Percentiles rank a stretch among this genome's conserved stretches.
Evolutionary conservation across 92 coral and sea anemone genomes (phyloP).

Genomic region (Porites rus): DNA sequence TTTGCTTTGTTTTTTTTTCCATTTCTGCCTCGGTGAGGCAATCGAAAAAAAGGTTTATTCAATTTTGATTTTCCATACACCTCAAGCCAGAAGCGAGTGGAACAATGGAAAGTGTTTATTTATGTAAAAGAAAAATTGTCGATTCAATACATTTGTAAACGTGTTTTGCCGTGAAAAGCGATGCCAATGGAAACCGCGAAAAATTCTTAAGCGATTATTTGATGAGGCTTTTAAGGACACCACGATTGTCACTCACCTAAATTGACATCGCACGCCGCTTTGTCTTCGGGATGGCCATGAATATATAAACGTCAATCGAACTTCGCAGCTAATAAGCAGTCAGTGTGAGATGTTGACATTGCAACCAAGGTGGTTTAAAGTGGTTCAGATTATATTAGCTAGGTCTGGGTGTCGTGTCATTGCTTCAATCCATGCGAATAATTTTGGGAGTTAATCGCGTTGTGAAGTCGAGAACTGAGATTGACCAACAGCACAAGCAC

Average conservation of each 20-base stretch:
- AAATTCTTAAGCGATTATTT: constrained; percentile 49
- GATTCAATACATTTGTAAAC: constrained; percentile 29
- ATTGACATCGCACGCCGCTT: constrained; percentile 29
- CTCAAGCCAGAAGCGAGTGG: constrained; percentile 3
- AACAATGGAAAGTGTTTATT: constrained; percentile 15
- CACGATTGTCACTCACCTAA: constrained; percentile 20
- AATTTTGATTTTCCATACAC: constrained; percentile 24
- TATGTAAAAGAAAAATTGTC: constrained; percentile 31
- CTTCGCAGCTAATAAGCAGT: constrained; percentile 42
- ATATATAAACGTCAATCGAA: constrained; percentile 44
- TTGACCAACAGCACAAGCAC: too few species aligned
- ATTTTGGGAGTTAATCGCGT: constrained; percentile 7
- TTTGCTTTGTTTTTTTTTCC: background rate
- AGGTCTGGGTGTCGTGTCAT: constrained; percentile 7
- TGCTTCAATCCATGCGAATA: background rate
- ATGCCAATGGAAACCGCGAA: constrained; percentile 46
- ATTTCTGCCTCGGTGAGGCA: background rate
- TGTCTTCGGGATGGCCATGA: constrained; percentile 14
- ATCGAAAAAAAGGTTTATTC: constrained; percentile 18
- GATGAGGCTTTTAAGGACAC: constrained; percentile 47
- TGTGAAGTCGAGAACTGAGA: background rate
- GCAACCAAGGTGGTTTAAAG: constrained; percentile 43
- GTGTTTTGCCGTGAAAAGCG: constrained; percentile 43
- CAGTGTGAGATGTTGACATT: constrained; percentile 44
- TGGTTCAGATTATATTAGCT: constrained; percentile 41